Evolutionary conservation across 2,888 invertebrate species (phyloP), one percentile per base, ranked within the genome.

Genomic region (Drosophila cognata): DNA sequence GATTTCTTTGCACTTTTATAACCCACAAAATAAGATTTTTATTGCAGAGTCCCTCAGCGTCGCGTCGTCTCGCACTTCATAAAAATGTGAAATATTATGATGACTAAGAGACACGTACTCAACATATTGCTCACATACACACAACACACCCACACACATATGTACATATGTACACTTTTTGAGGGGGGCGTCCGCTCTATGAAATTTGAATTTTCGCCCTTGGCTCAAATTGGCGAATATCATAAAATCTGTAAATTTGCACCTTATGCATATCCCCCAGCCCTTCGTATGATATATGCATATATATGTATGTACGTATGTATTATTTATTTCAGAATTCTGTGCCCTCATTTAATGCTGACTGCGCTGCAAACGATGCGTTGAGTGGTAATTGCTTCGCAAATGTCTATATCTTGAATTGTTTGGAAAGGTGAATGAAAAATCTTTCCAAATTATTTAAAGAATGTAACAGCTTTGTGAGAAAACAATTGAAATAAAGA

Each of bases 11-110:
- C 83, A 75, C 81, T 84, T 85, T 87, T 87, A 89, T 71, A 81
- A 81, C 87, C 89, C 76, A 83, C 89, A 84, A 79, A 84, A 81
- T 84, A 89, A 68, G 84, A 87, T 81, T 87, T 89, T 87, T 87
- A 89, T 87, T 87, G 88, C 89, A 55, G 18, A 61, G 71, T 70
- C 80, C 83, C 71, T 73, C 65, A 75, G 72, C 84, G 71, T 21
- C 68, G 71, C 79, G 69, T 31, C 73, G 71, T 74, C 81, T 86
- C 74, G 81, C 85, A 89, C 89, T 87, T 87, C 89, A 87, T 87
- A 89, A 87, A 89, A 87, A 89, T 84, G 87, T 89, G 83, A 89
- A 87, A 89, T 87, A 87, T 89, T 87, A 77, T 87, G 89, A 83
- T 79, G 86, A 84, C 84, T 74, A 56, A 71, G 78, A 74, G 89